Base-by-base conservation (phyloP, 2,888 invertebrate genomes). In the Chrysodeixis includens region DNA sequence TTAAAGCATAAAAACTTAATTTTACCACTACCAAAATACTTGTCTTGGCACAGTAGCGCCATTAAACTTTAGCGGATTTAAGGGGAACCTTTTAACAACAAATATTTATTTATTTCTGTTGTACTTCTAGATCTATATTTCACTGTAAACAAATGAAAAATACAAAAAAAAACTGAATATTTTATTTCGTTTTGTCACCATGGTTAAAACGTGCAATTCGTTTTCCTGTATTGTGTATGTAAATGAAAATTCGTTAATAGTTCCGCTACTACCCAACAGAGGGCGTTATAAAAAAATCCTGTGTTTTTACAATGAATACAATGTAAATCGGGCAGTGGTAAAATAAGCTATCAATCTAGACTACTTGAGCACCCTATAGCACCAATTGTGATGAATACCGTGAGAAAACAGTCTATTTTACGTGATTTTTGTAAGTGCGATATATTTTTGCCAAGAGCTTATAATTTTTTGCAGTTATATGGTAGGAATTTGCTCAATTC, bases 341-440 rank as follows among this genome's bases (percentile, higher is more conserved):
- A 51, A 59, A 69, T 52, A 51, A 58, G 54, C 59, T 66, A 58
- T 60, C 20, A 69, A 60, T 66, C 65, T 74, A 76, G 54, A 66
- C 67, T 78, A 78, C 61, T 88, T 85, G 85, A 91, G 92, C 92
- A 92, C 92, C 90, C 76, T 83, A 76, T 87, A 93, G 93, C 93
- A 93, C 92, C 92, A 83, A 89, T 88, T 82, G 71, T 71, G 74
- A 76, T 71, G 65, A 56, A 69, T 59, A 40, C 26, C 61, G 57
- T 53, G 63, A 53, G 46, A 56, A 56, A 69, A 68, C 72, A 61
- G 68, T 68, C 55, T 68, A 57, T 57, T 71, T 62, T 30, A 56
- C 64, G 69, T 78, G 59, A 71, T 62, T 58, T 66, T 66, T 32
- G 16, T 64, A 65, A 35, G 10, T 49, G 57, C 56, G 58, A 74